Evolutionary conservation across 2,113 vertebrate genomes (phyloP), one percentile per base, ranked within the genome.

Genomic region (Vimba vimba): DNA sequence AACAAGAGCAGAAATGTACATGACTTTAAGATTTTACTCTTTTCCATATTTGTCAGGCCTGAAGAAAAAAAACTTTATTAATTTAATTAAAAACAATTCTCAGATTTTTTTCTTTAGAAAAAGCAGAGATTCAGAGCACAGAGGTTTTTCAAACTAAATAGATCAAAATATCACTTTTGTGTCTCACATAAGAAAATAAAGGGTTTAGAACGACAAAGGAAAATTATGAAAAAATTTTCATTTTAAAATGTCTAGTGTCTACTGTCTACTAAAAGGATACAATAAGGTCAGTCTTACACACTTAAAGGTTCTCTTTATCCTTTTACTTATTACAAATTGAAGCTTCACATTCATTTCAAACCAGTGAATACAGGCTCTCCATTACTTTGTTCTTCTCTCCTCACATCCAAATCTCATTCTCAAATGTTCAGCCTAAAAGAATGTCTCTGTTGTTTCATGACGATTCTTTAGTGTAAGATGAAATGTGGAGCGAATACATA

Each of bases 361-460:
- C 69, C 36, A 12, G 36, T 39, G 30, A 71, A 39, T 47, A 47
- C 71, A 50, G 6, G 12, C n/a, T 75, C 23, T 75, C 71, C 2
- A 3, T 4, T 47, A 75, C 43, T 50, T 75, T 47, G 71, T 47
- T 50, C 43, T 75, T 27, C 73, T 50, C 73, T 75, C 39, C 2
- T 47, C 71, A 45, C 71, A 75, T 75, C 43, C 39, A 74, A 74
- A 74, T 74, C 71, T 47, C 71, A 47, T 47, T 12, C 11, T 74
- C 71, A 50, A 75, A n/a, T 25, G n/a, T 50, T 25, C 73, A 75
- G 73, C 73, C 43, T 9, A 75, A 43, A 73, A 73, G n/a, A 75
- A 75, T 0, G 1, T 25, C 73, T 75, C 43, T 43, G 30, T 45
- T 43, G n/a, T 45, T 64, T 80, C 8, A 19, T 2, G 57, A 21